Base-by-base conservation (phyloP, 2,888 invertebrate species). In the Heterodera filipjevi region DNA sequence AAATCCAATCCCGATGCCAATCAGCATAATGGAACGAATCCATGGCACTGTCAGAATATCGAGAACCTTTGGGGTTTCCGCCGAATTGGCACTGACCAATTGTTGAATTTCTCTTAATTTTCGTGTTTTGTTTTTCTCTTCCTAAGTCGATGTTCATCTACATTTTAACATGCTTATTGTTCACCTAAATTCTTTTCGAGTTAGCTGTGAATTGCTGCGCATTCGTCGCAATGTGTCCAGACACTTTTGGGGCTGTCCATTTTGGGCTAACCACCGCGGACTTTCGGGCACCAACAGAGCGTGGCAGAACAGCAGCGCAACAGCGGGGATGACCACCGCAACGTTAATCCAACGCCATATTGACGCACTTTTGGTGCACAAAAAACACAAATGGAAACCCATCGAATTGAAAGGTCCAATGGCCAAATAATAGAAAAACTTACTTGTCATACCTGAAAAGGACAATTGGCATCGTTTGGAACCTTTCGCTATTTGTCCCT, bases 261-360 rank as follows among this genome's bases (percentile, higher is more conserved):
- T 30, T 59, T 59, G 75, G 44, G 75, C 75, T 16, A 75, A n/a
- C 75, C 75, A 75, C 10, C 75, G 75, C 8, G 75, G 75, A n/a
- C 75, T 75, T 39, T 75, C 75, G 19, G 75, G 75, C 30, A 75
- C 33, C 30, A 75, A 32, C 19, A 59, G 10, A 10, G 68, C 68
- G 22, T 75, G 75, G 39, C 66, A 75, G 5, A 75, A 30, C 30
- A 75, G n/a, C 32, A 75, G 68, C 16, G 46, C 27, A 30, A 64
- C 32, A 14, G 75, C 75, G 10, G 75, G 75, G 12, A 75, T 8
- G 10, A 75, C 35, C 39, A 59, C 68, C 16, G 53, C 66, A 27
- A 35, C 66, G 46, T 66, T 75, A 22, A 75, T 75, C 75, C 75
- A 75, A 19, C 75, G 75, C 75, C 75, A 75, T 64, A 75, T 75